A percentile compares a stretch with the other conserved stretches of the same genome.
Evolutionary conservation across 2,797 vertebrate species (phyloP).

Genomic region (Microhierax caerulescens): DNA sequence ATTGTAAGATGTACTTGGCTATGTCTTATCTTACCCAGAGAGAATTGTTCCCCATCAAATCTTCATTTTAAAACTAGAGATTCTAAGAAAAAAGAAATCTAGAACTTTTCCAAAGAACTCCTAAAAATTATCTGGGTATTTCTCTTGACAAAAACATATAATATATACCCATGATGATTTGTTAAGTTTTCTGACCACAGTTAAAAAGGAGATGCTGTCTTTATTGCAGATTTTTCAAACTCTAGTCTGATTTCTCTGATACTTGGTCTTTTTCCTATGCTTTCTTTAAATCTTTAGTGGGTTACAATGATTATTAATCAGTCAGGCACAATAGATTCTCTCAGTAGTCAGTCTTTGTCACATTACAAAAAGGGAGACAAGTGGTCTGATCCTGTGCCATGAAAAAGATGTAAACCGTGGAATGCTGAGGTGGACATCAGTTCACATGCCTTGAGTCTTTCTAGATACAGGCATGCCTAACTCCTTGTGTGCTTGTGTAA

Average conservation of each 20-base stretch:
- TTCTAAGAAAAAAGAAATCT: background rate
- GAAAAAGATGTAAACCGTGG: background rate
- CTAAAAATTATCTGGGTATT: background rate
- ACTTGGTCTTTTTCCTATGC: background rate
- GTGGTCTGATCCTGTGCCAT: background rate
- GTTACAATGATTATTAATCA: background rate
- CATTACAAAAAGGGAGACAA: background rate
- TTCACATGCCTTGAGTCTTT: background rate
- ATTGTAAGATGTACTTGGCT: background rate
- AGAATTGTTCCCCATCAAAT: background rate
- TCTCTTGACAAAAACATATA: background rate
- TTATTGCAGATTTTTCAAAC: background rate
- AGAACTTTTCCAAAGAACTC: background rate
- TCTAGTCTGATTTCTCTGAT: background rate
- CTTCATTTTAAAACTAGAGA: background rate
- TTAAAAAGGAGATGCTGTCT: background rate
- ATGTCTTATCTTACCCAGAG: background rate
- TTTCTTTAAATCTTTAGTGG: background rate
- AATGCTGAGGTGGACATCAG: background rate
- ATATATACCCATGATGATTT: background rate
- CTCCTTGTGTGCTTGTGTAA: too few species aligned
- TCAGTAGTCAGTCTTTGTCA: background rate
- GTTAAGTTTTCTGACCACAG: background rate
- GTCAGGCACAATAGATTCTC: background rate
- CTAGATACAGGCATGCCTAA: background rate